These are phyloP conservation scores for Notoglanidium macrostoma DNA, from an alignment of 2,797 vertebrate genomes.

Conservation along the genomic window DNA sequence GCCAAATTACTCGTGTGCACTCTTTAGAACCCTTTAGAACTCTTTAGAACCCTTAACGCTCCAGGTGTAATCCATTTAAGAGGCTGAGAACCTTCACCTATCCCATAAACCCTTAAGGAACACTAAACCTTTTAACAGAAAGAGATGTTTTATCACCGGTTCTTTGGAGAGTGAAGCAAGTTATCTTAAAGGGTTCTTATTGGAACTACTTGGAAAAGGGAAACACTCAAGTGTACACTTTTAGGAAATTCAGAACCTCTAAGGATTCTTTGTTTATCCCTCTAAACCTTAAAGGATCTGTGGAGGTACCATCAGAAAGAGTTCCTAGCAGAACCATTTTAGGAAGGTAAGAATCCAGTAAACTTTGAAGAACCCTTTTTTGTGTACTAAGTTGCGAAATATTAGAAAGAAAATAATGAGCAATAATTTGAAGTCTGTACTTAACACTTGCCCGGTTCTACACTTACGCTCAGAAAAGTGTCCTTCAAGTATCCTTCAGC, in stretches of 20 bases:
- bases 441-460: not conserved
- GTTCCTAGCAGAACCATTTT: not conserved
- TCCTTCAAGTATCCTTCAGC: not conserved
- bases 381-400: not conserved
- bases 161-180: not conserved
- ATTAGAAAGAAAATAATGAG: not conserved
- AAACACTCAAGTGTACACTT: not conserved
- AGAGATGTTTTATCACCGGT: not conserved
- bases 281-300: not conserved
- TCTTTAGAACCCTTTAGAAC: not conserved
- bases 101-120: not conserved
- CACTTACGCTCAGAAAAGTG: not conserved
- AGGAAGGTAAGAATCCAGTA: not conserved
- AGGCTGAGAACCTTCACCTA: not conserved
- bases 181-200: not conserved
- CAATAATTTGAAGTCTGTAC: not conserved
- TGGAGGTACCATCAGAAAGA: not conserved
- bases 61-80: not conserved
- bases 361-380: not conserved
- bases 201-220: not conserved
- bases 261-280: not conserved
- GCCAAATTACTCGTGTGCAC: not conserved
- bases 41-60: not conserved
- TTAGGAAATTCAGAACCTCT: not conserved
- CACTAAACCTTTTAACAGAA: not conserved